These are phyloP conservation scores for Nannobrachium achirus DNA, from an alignment of 2,113 vertebrate genomes.

Conservation along the genomic window DNA sequence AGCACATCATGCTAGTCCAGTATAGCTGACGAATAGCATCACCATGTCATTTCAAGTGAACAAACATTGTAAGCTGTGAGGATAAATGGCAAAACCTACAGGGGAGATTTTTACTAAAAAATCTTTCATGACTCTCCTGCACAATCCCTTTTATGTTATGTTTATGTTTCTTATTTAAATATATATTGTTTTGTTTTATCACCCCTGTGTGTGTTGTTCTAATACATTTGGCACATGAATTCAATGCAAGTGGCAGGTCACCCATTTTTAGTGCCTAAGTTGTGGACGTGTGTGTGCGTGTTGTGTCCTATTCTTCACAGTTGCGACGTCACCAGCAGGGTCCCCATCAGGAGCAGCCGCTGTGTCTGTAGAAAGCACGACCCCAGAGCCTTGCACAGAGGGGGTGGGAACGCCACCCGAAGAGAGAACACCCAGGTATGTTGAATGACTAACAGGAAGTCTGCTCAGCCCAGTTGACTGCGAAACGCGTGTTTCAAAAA, in stretches of 20 bases:
- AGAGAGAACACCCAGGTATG: constrained; percentile 82
- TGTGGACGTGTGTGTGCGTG: constrained; percentile 22
- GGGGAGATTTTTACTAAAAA: too few species aligned
- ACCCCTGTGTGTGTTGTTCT: neutral
- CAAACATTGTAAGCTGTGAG: too few species aligned
- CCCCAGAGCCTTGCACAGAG: constrained; percentile 72
- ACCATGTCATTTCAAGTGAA: too few species aligned
- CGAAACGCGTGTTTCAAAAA: too few species aligned
- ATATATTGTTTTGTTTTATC: constrained; percentile 4
- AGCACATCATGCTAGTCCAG: constrained; percentile 15
- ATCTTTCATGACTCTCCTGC: too few species aligned
- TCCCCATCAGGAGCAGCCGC: constrained; percentile 72
- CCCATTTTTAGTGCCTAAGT: constrained; percentile 6
- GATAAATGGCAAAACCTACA: too few species aligned
- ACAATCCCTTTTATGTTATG: too few species aligned
- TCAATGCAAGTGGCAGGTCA: constrained; percentile 1
- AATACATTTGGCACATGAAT: neutral
- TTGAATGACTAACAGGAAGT: neutral
- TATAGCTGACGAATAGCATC: neutral
- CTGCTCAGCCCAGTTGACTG: neutral
- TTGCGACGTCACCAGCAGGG: constrained; percentile 73
- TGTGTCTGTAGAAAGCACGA: constrained; percentile 71
- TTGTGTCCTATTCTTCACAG: constrained; percentile 43
- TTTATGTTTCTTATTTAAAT: too few species aligned
- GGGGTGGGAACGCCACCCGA: constrained; percentile 73